Percentiles rank a stretch among this genome's conserved stretches.
Conservation (phyloP, 2,888 invertebrate species). For the Melieria picta region DNA sequence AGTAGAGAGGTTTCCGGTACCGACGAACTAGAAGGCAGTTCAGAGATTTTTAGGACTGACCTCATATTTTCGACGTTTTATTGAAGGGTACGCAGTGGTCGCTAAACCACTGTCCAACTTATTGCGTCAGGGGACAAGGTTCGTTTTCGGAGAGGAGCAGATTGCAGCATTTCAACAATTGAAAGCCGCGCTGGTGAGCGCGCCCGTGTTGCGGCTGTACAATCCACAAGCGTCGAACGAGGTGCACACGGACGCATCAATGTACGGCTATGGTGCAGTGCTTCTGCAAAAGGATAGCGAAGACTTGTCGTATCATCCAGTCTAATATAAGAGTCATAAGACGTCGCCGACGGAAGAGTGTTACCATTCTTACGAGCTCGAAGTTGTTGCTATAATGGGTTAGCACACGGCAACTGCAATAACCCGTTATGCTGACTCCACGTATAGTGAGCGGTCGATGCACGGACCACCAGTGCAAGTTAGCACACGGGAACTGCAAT, state of each 20-base stretch:
- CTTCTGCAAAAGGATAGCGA: conserved; percentile 41
- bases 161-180: conserved; percentile 34
- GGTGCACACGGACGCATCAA: conserved; percentile 44
- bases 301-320: conserved; percentile 32
- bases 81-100: conserved; percentile 43
- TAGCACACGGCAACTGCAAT: too few species aligned
- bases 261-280: conserved; percentile 42
- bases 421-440: too few species aligned
- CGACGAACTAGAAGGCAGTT: conserved; percentile 16
- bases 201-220: conserved; percentile 42
- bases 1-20: conserved; percentile 18
- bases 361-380: conserved; percentile 45
- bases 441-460: too few species aligned
- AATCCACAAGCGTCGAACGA: conserved; percentile 39
- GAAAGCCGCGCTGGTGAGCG: too few species aligned
- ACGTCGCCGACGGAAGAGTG: conserved; percentile 37
- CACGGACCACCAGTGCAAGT: too few species aligned
- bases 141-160: conserved; percentile 33
- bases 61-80: conserved; percentile 22
- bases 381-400: conserved; percentile 46
- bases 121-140: conserved; percentile 34
- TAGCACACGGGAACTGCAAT: too few species aligned
- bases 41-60: conserved; percentile 30
- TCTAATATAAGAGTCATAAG: conserved; percentile 40
- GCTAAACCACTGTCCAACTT: conserved; percentile 54